Percentiles rank a stretch among this genome's conserved stretches.
These are phyloP conservation scores for Epizoanthus ramosus DNA, from an alignment of 92 coral and sea anemone species.

Conservation along the genomic window DNA sequence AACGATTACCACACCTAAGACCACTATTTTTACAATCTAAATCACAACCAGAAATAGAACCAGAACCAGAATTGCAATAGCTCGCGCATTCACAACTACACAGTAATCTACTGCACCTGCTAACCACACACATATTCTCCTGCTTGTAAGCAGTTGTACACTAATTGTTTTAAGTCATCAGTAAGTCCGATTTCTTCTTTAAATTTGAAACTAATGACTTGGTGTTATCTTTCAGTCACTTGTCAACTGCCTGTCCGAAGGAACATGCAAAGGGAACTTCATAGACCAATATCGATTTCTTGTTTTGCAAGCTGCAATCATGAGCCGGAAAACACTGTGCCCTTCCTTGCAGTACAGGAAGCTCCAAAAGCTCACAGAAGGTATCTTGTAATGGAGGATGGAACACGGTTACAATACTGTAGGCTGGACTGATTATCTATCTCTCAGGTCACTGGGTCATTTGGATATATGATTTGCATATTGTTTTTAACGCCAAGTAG, in stretches of 20 bases:
- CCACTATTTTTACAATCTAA: too few species aligned
- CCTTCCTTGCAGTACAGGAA: not conserved
- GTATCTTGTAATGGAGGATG: not conserved
- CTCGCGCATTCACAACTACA: too few species aligned
- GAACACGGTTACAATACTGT: too few species aligned
- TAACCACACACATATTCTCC: not conserved
- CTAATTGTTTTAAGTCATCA: not conserved
- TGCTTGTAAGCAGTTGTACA: too few species aligned
- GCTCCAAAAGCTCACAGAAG: not conserved
- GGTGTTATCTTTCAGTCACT: not conserved
- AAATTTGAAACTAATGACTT: too few species aligned
- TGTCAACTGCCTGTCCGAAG: not conserved
- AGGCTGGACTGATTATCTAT: too few species aligned
- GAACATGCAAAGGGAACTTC: constrained; percentile 1
- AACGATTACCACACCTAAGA: too few species aligned
- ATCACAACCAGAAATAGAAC: too few species aligned
- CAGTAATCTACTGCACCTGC: not conserved
- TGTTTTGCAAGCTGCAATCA: constrained; percentile 22
- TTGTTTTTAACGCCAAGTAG: too few species aligned
- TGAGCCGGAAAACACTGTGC: constrained; percentile 11
- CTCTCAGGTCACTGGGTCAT: too few species aligned
- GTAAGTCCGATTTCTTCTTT: not conserved
- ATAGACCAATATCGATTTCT: constrained; percentile 19
- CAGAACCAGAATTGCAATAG: too few species aligned
- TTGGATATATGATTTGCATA: too few species aligned